These are phyloP conservation scores for Myrmecobius fasciatus DNA, from an alignment of 2,113 vertebrate genomes.

Conservation along the genomic window DNA sequence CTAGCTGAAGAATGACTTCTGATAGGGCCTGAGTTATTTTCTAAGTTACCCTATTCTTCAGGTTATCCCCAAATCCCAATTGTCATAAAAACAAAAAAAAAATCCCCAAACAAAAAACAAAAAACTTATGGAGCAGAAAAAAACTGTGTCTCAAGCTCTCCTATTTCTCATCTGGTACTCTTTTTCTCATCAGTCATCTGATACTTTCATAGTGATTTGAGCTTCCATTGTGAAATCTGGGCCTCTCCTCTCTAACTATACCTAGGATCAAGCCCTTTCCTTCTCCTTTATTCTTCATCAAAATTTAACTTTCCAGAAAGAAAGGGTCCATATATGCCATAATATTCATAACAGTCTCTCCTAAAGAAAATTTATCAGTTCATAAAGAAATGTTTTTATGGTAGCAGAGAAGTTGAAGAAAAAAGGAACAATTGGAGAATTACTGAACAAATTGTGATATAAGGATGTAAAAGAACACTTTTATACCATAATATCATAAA, in stretches of 20 bases:
- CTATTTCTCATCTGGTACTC: background rate
- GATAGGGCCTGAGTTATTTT: background rate
- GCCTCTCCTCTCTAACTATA: background rate
- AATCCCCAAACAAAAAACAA: background rate
- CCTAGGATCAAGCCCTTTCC: background rate
- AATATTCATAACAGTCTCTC: background rate
- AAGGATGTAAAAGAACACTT: background rate
- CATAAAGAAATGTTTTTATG: background rate
- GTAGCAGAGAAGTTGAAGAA: background rate
- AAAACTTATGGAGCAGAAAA: background rate
- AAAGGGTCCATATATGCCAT: background rate
- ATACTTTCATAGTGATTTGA: background rate
- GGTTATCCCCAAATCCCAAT: background rate
- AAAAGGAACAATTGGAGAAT: background rate
- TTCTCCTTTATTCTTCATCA: background rate
- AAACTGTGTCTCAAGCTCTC: background rate
- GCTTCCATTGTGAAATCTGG: background rate
- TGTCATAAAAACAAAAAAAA: background rate
- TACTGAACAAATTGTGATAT: background rate
- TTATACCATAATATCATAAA: background rate
- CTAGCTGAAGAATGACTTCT: slow-evolving; percentile 76
- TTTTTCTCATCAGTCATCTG: background rate
- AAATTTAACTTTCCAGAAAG: background rate
- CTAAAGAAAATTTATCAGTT: background rate
- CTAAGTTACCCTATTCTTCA: background rate